Evolutionary conservation across 2,113 vertebrate genomes (phyloP), one percentile per base, ranked within the genome.

Genomic region (Patagioenas fasciata): DNA sequence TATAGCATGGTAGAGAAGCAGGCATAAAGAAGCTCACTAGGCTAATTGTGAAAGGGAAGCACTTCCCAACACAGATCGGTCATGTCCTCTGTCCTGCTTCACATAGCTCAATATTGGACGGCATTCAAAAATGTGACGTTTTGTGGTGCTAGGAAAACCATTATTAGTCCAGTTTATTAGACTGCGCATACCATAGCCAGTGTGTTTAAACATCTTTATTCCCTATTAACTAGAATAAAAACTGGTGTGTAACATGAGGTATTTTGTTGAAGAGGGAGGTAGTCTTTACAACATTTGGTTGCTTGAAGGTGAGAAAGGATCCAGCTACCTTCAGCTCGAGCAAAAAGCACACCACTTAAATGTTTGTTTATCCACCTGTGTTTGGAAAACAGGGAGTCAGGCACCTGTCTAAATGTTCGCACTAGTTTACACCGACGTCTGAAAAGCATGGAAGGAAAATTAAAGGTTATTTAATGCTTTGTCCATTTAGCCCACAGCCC

Each of bases 1-100:
- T 14, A 47, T 1, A 17, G 42, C 0, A 1, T 3, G 36, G 67
- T 5, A 28, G 31, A 73, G 26, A 40, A 38, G 25, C 5, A 19
- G 23, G 60, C 15, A 74, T 69, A 32, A 57, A 10, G 61, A 64
- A 81, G 32, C 42, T 40, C 21, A 12, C 73, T 11, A 25, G 69
- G 26, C 44, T 80, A 50, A 72, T n/a, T 72, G 40, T 32, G 54
- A 42, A 60, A 85, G 15, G 29, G 34, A 53, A 36, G 31, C 13
- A 9, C 23, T 85, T 82, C 34, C 74, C 58, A 51, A 34, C 26
- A 54, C 11, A 29, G 18, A 67, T 29, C 2, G 1, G 16, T 47
- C 4, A 1, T 15, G 5, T 40, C 40, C 66, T 80, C 31, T 1
- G 1, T 57, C 77, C 77, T 74, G n/a, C 50, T 80, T 85, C 36